Evolutionary conservation across 1,140 invertebrate genomes (phyloP), one percentile per base, ranked within the genome.

Genomic region (Camponotus floridanus): DNA sequence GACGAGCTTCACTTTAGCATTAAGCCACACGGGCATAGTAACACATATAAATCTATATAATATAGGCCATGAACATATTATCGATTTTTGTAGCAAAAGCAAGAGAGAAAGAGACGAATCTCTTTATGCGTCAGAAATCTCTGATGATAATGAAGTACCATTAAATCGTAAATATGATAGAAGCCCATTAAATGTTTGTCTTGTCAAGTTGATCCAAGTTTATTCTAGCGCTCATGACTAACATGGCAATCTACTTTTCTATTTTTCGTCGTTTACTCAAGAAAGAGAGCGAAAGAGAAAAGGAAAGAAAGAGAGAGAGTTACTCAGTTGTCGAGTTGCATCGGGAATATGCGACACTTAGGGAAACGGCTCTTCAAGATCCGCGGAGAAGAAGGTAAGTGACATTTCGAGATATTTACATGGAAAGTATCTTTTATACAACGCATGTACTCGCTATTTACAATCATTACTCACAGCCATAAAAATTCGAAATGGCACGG

Each of bases 401-500:
- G 59, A 48, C 76, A 65, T 33, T 18, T 42, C 57, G 18, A 51
- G 48, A 26, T 11, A 31, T 87, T 88, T 45, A 42, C 13, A 26
- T 71, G 48, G 57, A 85, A 87, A 76, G 48, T 71, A 15, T 88
- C 73, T 61, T 87, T 55, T 42, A 51, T 51, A 39, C 6, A 74
- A 88, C 55, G 31, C 45, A 48, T n/a, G 42, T 61, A 83, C 39
- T 87, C 33, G 13, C 36, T 88, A 88, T 88, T 74, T 88, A 88
- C 73, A 87, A 42, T 48, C 26, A 84, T 76, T 55, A 76, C 67
- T 79, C 33, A 51, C 31, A 51, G 11, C 39, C 21, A 78, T 48
- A 78, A 65, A 67, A 74, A 42, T 13, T 74, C 71, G 39, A 74
- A n/a, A 74, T 13, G n/a, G 13, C 15, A 74, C 36, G n/a, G n/a